Percentiles rank a stretch among this genome's conserved stretches.
Conservation (phyloP, 2,888 invertebrate species). For the Vandiemenella viatica region DNA sequence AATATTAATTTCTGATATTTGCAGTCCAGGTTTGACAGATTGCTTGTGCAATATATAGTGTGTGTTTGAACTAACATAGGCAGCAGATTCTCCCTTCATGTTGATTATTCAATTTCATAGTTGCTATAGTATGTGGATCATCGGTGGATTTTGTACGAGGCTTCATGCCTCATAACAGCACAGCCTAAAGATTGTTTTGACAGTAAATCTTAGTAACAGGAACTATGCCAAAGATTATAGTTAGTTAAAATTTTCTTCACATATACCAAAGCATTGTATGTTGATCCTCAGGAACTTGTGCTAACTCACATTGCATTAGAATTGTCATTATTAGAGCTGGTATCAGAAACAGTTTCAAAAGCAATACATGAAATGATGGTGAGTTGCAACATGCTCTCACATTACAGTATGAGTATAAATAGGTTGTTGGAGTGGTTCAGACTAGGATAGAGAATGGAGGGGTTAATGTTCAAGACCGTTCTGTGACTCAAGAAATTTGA, state of each 20-base stretch:
- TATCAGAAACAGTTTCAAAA: constrained; percentile 60
- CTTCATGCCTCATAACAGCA: too few relatives aligned
- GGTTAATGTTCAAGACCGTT: constrained; percentile 59
- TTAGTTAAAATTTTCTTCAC: constrained; percentile 43
- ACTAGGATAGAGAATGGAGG: constrained; percentile 66
- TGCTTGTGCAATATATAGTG: too few relatives aligned
- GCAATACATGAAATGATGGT: constrained; percentile 77
- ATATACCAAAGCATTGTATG: constrained; percentile 44
- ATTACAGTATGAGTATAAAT: constrained; percentile 63
- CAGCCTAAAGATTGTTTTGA: too few relatives aligned
- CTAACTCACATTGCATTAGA: constrained; percentile 62
- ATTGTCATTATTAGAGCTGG: constrained; percentile 64
- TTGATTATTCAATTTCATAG: too few relatives aligned
- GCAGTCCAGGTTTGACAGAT: too few relatives aligned
- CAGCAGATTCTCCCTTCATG: too few relatives aligned
- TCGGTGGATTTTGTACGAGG: too few relatives aligned
- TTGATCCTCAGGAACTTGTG: constrained; percentile 41
- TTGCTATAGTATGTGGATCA: too few relatives aligned
- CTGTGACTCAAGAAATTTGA: constrained; percentile 55
- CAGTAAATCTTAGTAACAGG: too few relatives aligned
- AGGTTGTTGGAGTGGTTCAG: constrained; percentile 66
- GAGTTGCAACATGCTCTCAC: constrained; percentile 77
- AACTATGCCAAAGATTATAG: too few relatives aligned
- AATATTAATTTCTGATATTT: too few relatives aligned
- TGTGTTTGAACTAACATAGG: too few relatives aligned